Percentiles rank a stretch among this genome's conserved stretches.
phyloP scores from a whole-genome alignment of 2,113 vertebrate genomes.

The Globicephala melas region DNA sequence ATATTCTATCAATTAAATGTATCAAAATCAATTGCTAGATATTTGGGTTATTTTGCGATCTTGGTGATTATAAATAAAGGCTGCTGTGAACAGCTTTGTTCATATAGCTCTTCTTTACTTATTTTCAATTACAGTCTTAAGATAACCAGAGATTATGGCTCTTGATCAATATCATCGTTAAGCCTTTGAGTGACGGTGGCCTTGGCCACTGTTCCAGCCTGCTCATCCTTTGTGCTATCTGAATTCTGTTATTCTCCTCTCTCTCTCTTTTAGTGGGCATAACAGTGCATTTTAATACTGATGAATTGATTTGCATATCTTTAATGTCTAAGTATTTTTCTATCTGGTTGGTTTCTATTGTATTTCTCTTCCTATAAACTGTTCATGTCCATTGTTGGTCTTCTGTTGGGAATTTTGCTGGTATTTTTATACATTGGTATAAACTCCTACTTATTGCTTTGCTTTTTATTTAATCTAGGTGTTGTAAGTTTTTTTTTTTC shows the following conservation, averaged over 20 bases:
- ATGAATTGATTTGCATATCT: background rate
- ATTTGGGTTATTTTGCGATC: conserved; percentile 1
- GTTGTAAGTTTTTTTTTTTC: background rate
- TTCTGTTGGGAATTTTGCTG: background rate
- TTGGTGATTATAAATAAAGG: background rate
- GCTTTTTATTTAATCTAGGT: background rate
- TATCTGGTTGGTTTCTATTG: background rate
- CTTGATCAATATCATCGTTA: background rate
- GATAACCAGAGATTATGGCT: background rate
- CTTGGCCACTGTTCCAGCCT: background rate
- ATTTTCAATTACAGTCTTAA: background rate
- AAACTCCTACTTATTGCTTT: background rate
- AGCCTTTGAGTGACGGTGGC: background rate
- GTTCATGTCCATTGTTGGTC: background rate
- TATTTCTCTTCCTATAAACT: background rate
- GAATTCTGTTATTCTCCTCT: background rate
- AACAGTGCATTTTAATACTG: background rate
- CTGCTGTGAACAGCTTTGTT: background rate
- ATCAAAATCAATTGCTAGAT: background rate
- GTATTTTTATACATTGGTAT: background rate
- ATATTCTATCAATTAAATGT: background rate
- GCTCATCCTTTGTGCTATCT: rapidly evolving
- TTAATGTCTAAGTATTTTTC: background rate
- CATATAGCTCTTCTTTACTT: background rate
- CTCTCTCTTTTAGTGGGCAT: background rate